Percentiles rank a stretch among this genome's conserved stretches.
These are phyloP conservation scores for Otolemur garnettii DNA, from an alignment of 2,113 vertebrate species.

Conservation along the genomic window DNA sequence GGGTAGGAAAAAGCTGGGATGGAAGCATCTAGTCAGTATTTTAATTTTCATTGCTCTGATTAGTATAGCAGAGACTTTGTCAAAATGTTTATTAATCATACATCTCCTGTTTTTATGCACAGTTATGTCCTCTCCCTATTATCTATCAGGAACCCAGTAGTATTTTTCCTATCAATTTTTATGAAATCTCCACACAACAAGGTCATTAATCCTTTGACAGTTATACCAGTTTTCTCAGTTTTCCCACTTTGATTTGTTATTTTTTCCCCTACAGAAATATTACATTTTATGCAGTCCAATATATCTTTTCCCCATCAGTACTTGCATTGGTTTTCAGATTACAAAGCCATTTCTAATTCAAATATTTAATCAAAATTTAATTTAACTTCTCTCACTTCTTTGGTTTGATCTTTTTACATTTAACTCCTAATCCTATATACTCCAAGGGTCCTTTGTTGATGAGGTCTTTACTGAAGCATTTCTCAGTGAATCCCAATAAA, in stretches of 20 bases:
- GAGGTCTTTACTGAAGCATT: constrained; percentile 35
- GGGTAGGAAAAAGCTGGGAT: neutral
- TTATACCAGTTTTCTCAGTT: constrained; percentile 51
- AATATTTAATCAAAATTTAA: constrained; percentile 66
- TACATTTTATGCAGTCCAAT: constrained; percentile 56
- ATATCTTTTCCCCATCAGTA: constrained; percentile 31
- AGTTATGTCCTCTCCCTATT: neutral
- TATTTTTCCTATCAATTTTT: constrained; percentile 47
- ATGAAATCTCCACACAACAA: constrained; percentile 16
- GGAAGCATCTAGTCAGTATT: neutral
- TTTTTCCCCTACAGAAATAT: constrained; percentile 40
- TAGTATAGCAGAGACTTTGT: constrained; percentile 10
- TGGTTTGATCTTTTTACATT: constrained; percentile 28
- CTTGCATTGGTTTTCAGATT: constrained; percentile 63
- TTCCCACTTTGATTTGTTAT: constrained; percentile 61
- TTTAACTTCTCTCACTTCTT: constrained; percentile 55
- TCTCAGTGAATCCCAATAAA: neutral
- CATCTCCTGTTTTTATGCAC: neutral
- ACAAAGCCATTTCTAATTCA: constrained; percentile 61
- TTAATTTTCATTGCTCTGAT: constrained; percentile 47
- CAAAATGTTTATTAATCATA: constrained; percentile 38
- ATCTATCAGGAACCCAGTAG: neutral
- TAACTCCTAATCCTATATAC: neutral
- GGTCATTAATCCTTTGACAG: constrained; percentile 58
- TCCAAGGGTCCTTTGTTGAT: neutral